A percentile compares a stretch with the other conserved stretches of the same genome.
These are phyloP conservation scores for Corvus cornix DNA, from an alignment of 2,113 vertebrate species.

Conservation along the genomic window DNA sequence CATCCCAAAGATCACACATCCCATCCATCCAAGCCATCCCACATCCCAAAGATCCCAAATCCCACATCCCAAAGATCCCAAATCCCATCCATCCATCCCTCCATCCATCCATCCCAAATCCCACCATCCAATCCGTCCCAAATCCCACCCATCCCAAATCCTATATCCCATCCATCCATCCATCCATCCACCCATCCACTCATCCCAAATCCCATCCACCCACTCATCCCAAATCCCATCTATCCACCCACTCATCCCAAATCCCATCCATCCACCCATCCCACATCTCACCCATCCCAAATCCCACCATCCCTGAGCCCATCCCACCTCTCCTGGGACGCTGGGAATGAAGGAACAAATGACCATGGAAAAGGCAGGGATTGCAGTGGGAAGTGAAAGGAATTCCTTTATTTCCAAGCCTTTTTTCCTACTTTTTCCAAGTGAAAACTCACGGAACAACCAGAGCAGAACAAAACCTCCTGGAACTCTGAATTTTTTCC, in stretches of 20 bases:
- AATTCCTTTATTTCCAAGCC: not conserved
- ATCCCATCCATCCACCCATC: too few relatives aligned
- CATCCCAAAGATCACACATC: not conserved
- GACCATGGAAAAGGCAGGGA: fast-evolving
- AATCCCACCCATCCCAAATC: too few relatives aligned
- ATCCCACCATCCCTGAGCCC: not conserved
- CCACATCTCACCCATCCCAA: not conserved
- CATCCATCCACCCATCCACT: too few relatives aligned
- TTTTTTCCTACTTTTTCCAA: not conserved
- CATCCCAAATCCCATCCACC: too few relatives aligned
- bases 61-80: too few relatives aligned
- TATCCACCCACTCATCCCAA: too few relatives aligned
- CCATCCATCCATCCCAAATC: too few relatives aligned
- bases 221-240: too few relatives aligned
- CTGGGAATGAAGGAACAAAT: fast-evolving
- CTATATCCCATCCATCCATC: too few relatives aligned
- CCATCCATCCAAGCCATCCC: not conserved
- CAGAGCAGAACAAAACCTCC: fast-evolving
- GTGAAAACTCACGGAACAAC: fast-evolving
- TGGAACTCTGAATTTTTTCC: fast-evolving
- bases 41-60: too few relatives aligned
- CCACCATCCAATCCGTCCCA: too few relatives aligned
- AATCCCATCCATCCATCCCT: not conserved
- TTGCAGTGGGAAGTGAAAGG: fast-evolving
- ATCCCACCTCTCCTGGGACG: not conserved